phyloP scores from a whole-genome alignment of 2,797 vertebrate genomes.

The Onychomys leucogaster region DNA sequence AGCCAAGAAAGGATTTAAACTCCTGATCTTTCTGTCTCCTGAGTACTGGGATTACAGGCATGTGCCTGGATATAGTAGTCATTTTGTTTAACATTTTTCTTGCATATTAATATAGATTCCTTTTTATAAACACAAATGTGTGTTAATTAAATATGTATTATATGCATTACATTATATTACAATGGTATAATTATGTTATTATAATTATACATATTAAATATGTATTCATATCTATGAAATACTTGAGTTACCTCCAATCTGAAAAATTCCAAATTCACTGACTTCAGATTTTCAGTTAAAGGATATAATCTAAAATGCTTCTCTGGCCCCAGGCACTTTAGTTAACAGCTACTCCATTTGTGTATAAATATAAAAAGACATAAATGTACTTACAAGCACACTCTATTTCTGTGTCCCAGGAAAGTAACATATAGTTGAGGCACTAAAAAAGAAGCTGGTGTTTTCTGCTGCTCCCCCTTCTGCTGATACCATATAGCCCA shows the following conservation, averaged over 20 bases:
- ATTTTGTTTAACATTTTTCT: conserved; percentile 51
- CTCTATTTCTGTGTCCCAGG: neutral
- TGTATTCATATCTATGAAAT: neutral
- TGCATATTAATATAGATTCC: conserved; percentile 31
- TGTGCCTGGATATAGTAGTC: neutral
- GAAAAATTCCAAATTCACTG: neutral
- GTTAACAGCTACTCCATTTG: neutral
- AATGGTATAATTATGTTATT: neutral
- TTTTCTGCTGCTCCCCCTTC: conserved; percentile 44
- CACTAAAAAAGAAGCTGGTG: conserved; percentile 32
- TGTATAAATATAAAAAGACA: neutral
- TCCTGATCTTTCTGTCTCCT: neutral
- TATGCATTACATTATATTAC: neutral
- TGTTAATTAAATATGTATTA: neutral
- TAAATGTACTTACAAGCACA: neutral
- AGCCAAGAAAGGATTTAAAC: neutral
- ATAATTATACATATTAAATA: neutral
- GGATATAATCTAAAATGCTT: neutral
- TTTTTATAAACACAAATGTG: neutral
- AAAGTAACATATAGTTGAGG: neutral
- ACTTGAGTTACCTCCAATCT: neutral
- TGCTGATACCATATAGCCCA: neutral
- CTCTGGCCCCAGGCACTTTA: neutral
- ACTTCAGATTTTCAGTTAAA: neutral
- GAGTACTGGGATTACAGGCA: neutral